Conservation (phyloP, 2,113 vertebrate species). For the Marcusenius ussheri region DNA sequence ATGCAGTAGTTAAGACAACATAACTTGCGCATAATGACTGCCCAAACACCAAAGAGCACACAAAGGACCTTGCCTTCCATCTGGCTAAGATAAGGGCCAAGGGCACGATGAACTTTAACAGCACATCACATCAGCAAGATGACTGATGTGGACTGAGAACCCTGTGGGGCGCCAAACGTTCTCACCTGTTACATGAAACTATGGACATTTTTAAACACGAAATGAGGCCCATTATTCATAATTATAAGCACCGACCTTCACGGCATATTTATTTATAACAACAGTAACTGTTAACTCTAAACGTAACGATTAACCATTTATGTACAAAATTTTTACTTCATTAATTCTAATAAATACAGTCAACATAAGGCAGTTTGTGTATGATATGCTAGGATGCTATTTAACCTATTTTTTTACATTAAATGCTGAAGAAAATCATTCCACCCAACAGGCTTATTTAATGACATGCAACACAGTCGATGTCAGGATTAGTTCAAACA, state of each 20-base stretch:
- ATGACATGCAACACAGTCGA: background rate
- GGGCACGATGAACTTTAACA: background rate
- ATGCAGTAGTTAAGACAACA: conserved; percentile 29
- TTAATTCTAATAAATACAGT: background rate
- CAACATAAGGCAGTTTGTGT: background rate
- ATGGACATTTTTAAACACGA: background rate
- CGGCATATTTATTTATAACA: background rate
- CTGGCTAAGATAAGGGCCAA: conserved; percentile 45
- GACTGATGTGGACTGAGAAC: background rate
- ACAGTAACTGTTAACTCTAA: background rate
- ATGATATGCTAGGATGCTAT: background rate
- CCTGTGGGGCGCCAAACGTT: background rate
- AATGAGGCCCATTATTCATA: background rate
- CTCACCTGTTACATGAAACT: conserved; percentile 1
- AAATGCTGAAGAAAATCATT: background rate
- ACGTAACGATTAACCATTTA: background rate
- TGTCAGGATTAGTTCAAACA: background rate
- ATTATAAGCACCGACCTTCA: background rate
- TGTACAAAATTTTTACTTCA: background rate
- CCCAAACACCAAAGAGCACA: conserved; percentile 23
- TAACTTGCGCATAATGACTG: background rate
- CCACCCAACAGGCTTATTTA: background rate
- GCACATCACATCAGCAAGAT: background rate
- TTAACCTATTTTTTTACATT: background rate
- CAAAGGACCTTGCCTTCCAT: conserved; percentile 48